These are phyloP conservation scores for Cyprinodon variegatus DNA, from an alignment of 2,113 vertebrate genomes.

Conservation along the genomic window DNA sequence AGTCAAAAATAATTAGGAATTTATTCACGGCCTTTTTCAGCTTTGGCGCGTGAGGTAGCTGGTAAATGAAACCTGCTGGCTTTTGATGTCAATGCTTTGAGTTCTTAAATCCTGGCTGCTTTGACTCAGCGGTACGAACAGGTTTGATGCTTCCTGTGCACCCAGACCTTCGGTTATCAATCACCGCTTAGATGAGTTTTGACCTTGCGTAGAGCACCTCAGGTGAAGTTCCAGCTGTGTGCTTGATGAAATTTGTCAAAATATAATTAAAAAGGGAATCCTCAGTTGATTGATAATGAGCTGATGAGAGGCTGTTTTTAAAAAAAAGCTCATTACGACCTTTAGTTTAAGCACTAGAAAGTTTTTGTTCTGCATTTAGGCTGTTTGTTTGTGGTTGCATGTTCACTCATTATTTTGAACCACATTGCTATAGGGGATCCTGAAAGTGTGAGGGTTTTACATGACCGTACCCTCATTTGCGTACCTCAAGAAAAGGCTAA, in stretches of 20 bases:
- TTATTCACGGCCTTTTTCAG: neutral
- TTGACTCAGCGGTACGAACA: constrained; percentile 54
- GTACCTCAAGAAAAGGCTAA: neutral
- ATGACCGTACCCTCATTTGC: neutral
- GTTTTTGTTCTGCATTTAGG: neutral
- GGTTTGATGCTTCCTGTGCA: constrained; percentile 32
- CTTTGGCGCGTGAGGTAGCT: constrained; percentile 5
- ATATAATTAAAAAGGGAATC: neutral
- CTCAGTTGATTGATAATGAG: neutral
- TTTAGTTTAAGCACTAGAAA: neutral
- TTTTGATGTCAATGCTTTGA: constrained; percentile 13
- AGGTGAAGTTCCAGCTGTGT: constrained; percentile 4
- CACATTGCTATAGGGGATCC: no score
- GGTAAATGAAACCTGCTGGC: constrained; percentile 25
- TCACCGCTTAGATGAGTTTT: constrained; percentile 10
- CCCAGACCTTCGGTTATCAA: constrained; percentile 39
- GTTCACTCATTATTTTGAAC: no score
- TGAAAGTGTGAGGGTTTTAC: no score
- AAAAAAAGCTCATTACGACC: neutral
- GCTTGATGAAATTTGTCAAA: constrained; percentile 18
- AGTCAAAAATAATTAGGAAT: neutral
- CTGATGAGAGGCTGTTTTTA: neutral
- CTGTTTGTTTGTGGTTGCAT: neutral
- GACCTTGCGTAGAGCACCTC: constrained; percentile 14
- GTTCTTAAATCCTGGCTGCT: constrained; percentile 30